Base-by-base conservation (phyloP, 2,888 invertebrate species). In the Patella ulyssiponensis region DNA sequence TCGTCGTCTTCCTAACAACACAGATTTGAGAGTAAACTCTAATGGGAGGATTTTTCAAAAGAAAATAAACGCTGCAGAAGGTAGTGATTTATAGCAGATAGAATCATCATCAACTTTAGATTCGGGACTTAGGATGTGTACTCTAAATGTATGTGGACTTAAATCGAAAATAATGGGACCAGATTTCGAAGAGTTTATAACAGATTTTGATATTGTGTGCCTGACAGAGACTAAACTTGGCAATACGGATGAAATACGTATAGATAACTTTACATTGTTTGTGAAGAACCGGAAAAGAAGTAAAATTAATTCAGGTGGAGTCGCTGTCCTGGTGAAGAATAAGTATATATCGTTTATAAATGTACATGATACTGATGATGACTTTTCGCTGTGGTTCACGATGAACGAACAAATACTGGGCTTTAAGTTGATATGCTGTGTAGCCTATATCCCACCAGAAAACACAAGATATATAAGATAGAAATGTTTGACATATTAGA, bases 401-500 rank as follows among this genome's bases (percentile, higher is more conserved):
- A 17, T 58, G 20, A n/a, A n/a, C 58, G 33, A 33, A 33, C 33
- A 33, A 33, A 5, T 33, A 33, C 33, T 33, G 33, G 20, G 23
- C 23, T 64, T 64, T 64, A 64, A 9, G 11, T 14, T 64, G 23
- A 11, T 64, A 7, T 64, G 64, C 23, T 64, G 64, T 23, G 20
- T 23, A 3, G 64, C 23, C 11, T 64, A n/a, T 23, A 64, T 64
- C 1, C 64, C 64, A 9, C 64, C 64, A 11, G n/a, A 64, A n/a
- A 64, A 64, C 23, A 64, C 64, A n/a, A 58, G 20, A n/a, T 20
- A 64, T 12, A 20, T 15, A 64, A 64, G 23, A 64, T 20, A n/a
- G 64, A 64, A 64, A 64, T 64, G 64, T 64, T 64, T 64, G 64
- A 64, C 23, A 23, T 20, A 20, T 12, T 64, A 20, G 64, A 64